These are phyloP conservation scores for Epicauta chinensis DNA, from an alignment of 1,140 invertebrate genomes.

Conservation along the genomic window DNA sequence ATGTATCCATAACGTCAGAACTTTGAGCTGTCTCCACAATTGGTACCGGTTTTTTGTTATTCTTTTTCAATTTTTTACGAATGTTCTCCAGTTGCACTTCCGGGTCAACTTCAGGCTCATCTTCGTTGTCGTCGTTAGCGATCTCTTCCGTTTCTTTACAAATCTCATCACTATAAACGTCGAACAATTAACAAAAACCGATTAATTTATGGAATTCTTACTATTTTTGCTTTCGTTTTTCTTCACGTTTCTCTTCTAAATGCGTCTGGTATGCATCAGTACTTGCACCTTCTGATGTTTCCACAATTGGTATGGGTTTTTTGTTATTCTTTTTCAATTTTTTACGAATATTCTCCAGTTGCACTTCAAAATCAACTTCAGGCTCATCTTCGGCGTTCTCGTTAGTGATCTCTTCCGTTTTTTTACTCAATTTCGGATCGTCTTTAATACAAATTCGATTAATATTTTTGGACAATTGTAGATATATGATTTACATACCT, in stretches of 20 bases:
- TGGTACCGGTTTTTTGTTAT: conserved; percentile 24
- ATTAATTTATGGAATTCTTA: conserved; percentile 37
- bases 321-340: conserved; percentile 39
- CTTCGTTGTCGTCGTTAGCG: conserved; percentile 29
- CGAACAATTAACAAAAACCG: conserved; percentile 22
- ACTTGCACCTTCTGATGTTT: conserved; percentile 29
- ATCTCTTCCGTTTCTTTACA: conserved; percentile 54
- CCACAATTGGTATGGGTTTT: conserved; percentile 14
- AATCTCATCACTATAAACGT: conserved; percentile 61
- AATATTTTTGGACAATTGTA: conserved; percentile 10
- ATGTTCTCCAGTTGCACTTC: conserved; percentile 50
- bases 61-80: conserved; percentile 44
- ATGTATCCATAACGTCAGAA: conserved; percentile 29
- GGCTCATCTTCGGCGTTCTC: conserved; percentile 35
- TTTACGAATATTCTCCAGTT: conserved; percentile 50
- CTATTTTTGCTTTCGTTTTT: conserved; percentile 61
- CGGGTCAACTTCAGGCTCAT: conserved; percentile 41
- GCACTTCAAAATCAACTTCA: conserved; percentile 45
- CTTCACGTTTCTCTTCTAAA: conserved; percentile 58
- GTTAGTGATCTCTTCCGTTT: conserved; percentile 45
- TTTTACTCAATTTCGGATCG: conserved; percentile 82
- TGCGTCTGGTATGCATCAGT: conserved; percentile 26
- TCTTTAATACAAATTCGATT: conserved; percentile 40
- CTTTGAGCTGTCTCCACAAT: conserved; percentile 29
- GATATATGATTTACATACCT: conserved; percentile 26